Base-by-base conservation (phyloP, 2,113 vertebrate genomes). In the Heterochromis multidens region DNA sequence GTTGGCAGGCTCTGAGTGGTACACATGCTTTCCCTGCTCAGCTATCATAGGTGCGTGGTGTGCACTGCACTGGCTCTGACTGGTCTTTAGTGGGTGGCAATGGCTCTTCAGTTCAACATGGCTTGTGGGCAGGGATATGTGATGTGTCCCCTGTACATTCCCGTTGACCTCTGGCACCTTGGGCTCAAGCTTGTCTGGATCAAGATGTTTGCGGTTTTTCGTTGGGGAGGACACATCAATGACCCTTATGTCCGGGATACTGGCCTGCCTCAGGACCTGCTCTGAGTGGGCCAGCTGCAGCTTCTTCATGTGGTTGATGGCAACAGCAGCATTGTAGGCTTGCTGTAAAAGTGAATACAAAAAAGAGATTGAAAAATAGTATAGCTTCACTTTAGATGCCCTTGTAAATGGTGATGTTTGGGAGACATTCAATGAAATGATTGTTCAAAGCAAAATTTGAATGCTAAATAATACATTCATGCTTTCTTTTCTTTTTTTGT, bases 221-320 rank as follows among this genome's bases (percentile, higher is more conserved):
- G 54, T 60, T 1, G 94, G 91, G 25, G 92, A 84, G 52, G 95
- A 94, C 3, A 88, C 31, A 12, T 96, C 94, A 0, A 92, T 74
- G 80, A 95, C 81, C 49, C 90, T 92, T 6, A 94, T 91, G 49
- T 93, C 80, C 0, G 97, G 97, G 2, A 93, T 70, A 2, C 61
- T 85, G 60, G 40, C 1, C 58, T 67, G 54, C 37, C 82, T 87
- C 35, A 78, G 87, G 14, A 91, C 87, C 0, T 91, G 59, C 80
- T 57, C 94, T 0, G 90, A 95, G 25, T 96, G 92, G 10, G 95
- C 97, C 96, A 96, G 96, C 87, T 99, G 97, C 7, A 99, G 96
- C 91, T 98, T 99, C 95, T 91, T 97, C 98, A 99, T 98, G 95
- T 99, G 98, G 85, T 97, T 97, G 61, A 99, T 98, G 12, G 97